phyloP scores from a whole-genome alignment of 2,888 invertebrate species.

The Agonum fuliginosum region DNA sequence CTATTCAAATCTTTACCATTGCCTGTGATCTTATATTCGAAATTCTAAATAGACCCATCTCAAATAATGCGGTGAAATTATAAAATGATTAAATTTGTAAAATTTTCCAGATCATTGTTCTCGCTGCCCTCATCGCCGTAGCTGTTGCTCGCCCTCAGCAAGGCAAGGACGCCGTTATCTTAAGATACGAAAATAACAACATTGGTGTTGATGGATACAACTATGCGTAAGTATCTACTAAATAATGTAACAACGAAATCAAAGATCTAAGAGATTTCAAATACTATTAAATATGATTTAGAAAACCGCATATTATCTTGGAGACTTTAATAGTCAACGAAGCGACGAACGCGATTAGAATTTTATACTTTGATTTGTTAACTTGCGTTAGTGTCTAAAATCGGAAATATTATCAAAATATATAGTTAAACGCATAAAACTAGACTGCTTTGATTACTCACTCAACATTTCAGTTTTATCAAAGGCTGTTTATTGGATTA shows the following conservation, averaged over 20 bases:
- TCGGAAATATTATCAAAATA: too few species aligned
- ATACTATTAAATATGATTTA: too few species aligned
- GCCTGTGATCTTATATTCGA: neutral
- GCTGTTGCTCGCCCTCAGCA: constrained; percentile 65
- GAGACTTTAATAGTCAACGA: neutral
- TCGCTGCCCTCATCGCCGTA: constrained; percentile 66
- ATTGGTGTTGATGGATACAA: constrained; percentile 76
- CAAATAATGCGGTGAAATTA: neutral
- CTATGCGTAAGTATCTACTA: constrained; percentile 75
- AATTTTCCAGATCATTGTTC: constrained; percentile 65
- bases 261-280: too few species aligned
- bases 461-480: too few species aligned
- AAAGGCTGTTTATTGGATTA: too few species aligned
- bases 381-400: too few species aligned
- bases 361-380: too few species aligned
- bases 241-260: neutral
- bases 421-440: too few species aligned
- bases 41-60: neutral
- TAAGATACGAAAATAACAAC: constrained; percentile 67
- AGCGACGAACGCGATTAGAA: neutral
- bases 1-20: too few species aligned
- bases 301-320: too few species aligned
- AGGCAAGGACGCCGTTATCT: constrained; percentile 66
- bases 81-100: constrained; percentile 7
- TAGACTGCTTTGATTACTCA: too few species aligned